Evolutionary conservation across 2,797 vertebrate species (phyloP).

Genomic region (Euthynnus affinis): DNA sequence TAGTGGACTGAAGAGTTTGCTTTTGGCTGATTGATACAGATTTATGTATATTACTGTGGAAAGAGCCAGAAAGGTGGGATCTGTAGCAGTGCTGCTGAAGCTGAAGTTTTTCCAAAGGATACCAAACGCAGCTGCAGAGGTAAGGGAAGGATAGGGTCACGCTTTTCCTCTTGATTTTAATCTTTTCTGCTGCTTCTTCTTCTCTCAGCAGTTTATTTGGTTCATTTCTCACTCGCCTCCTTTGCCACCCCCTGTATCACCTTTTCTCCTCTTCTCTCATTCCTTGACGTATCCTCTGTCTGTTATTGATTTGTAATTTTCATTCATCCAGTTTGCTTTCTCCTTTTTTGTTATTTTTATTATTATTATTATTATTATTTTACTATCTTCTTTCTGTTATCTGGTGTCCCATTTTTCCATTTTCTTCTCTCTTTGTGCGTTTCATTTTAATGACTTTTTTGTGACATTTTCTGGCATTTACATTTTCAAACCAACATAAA

Average conservation of each 20-base stretch:
- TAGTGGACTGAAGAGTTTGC: slow-evolving; percentile 26
- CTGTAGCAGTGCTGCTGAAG: slow-evolving; percentile 30
- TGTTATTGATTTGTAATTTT: background rate
- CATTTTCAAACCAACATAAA: slow-evolving; percentile 22
- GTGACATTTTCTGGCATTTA: background rate
- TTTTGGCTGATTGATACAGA: slow-evolving; percentile 26
- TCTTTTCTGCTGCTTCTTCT: background rate
- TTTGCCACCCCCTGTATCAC: background rate
- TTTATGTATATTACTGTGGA: slow-evolving; percentile 18
- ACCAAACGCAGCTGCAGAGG: slow-evolving; percentile 71
- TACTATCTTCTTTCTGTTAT: background rate
- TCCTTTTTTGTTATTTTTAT: background rate
- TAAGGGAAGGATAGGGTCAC: slow-evolving; percentile 69
- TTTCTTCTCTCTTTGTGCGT: background rate
- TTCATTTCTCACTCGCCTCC: background rate
- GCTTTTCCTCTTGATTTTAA: slow-evolving; percentile 1
- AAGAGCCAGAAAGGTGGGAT: slow-evolving; percentile 40
- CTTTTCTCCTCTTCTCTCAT: background rate
- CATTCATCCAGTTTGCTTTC: slow-evolving; percentile 2
- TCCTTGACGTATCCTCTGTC: background rate
- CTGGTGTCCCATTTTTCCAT: background rate
- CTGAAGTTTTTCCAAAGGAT: slow-evolving; percentile 58
- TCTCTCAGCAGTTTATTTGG: slow-evolving; percentile 12
- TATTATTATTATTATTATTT: too few species aligned
- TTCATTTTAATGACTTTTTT: slow-evolving; percentile 5